These are phyloP conservation scores for Chlamydotis undulata DNA, from an alignment of 2,113 vertebrate genomes.

Conservation along the genomic window DNA sequence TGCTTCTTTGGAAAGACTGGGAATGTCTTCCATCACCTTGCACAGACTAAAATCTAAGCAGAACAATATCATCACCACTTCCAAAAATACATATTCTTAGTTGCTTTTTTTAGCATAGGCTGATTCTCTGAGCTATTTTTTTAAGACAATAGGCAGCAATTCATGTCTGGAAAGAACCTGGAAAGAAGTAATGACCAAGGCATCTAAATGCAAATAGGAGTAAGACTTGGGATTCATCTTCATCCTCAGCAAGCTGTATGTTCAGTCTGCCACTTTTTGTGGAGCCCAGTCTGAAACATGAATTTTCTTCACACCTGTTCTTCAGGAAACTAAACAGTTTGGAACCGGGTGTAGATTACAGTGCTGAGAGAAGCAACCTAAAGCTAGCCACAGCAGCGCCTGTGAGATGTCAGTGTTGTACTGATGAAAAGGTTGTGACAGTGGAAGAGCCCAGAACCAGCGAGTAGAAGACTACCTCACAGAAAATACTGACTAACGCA, in stretches of 20 bases:
- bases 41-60: neutral
- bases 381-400: neutral
- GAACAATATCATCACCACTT: neutral
- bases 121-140: neutral
- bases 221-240: neutral
- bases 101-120: neutral
- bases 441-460: neutral
- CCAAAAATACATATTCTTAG: neutral
- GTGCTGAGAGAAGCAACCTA: neutral
- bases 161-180: neutral
- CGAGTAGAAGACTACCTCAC: neutral
- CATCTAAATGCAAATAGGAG: neutral
- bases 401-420: neutral
- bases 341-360: neutral
- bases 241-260: neutral
- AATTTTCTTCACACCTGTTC: neutral
- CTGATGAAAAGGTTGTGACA: neutral
- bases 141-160: neutral
- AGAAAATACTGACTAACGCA: neutral
- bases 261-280: neutral
- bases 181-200: neutral
- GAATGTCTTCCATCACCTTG: neutral
- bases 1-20: neutral
- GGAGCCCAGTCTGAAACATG: neutral
- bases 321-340: neutral